A percentile compares a stretch with the other conserved stretches of the same genome.
phyloP scores from a whole-genome alignment of 30 jellyfish, hydroid and myxozoan genomes.

The Cassiopea xamachana region DNA sequence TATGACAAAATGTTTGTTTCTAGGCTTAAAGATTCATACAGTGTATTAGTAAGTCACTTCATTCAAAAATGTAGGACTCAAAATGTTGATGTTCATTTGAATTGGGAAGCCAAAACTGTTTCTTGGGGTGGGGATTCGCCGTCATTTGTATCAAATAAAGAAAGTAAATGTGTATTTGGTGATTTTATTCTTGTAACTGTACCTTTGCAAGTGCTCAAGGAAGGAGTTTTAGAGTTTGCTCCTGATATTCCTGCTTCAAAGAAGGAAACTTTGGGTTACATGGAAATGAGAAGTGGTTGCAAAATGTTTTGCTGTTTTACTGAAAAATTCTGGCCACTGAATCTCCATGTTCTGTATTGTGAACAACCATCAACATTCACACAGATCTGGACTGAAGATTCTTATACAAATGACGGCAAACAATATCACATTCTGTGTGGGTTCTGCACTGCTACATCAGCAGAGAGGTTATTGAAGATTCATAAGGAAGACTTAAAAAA shows the following conservation, averaged over 20 bases:
- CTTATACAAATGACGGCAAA: neutral
- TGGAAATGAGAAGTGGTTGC: slow-evolving; percentile 76
- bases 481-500: neutral
- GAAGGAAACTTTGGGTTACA: slow-evolving; percentile 1
- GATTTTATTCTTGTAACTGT: slow-evolving; percentile 43
- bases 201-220: slow-evolving; percentile 58
- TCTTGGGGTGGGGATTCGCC: slow-evolving; percentile 20
- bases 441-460: slow-evolving; percentile 56
- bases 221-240: slow-evolving; percentile 37
- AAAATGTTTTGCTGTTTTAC: slow-evolving; percentile 59
- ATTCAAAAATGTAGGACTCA: slow-evolving; percentile 14
- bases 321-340: slow-evolving; percentile 49
- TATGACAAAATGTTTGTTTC: neutral
- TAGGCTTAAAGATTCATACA: slow-evolving; percentile 53
- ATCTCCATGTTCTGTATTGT: neutral
- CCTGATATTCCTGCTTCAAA: slow-evolving; percentile 34
- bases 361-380: slow-evolving; percentile 22
- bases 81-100: slow-evolving; percentile 6
- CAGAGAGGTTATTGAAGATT: slow-evolving; percentile 17
- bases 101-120: slow-evolving; percentile 51
- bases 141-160: neutral
- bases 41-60: slow-evolving; percentile 9
- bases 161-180: neutral
- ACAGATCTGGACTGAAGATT: slow-evolving; percentile 63
- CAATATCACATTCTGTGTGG: slow-evolving; percentile 44